Percentiles rank a stretch among this genome's conserved stretches.
Evolutionary conservation across 2,888 invertebrate genomes (phyloP).

Genomic region (Sarcophaga caerulescens): DNA sequence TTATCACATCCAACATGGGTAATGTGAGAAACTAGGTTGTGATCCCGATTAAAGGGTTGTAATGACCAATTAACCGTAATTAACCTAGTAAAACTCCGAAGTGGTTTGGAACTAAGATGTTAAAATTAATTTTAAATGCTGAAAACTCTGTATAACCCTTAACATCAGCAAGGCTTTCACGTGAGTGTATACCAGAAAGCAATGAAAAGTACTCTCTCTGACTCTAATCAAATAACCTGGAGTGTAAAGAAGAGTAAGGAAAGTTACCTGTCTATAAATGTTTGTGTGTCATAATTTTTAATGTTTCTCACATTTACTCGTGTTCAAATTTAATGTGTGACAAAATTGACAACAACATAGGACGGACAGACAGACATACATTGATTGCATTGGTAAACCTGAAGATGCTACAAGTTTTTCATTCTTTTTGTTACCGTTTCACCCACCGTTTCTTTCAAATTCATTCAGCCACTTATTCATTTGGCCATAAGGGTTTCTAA

Average conservation of each 20-base stretch:
- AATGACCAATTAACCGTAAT: no score
- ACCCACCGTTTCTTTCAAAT: neutral
- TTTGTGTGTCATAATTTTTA: conserved; percentile 30
- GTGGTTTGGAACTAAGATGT: no score
- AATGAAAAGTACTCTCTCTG: neutral
- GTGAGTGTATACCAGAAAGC: no score
- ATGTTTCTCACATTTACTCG: conserved; percentile 25
- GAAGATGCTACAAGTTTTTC: neutral
- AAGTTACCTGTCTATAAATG: neutral
- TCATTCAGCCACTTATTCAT: neutral
- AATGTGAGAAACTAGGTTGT: no score
- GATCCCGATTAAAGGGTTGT: no score
- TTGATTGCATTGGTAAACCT: neutral
- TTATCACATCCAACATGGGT: no score
- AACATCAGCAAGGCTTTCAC: no score
- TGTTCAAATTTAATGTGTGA: conserved; percentile 33
- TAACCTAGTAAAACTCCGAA: no score
- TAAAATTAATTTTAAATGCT: no score
- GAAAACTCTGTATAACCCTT: no score
- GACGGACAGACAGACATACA: neutral
- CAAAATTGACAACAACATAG: conserved; percentile 9
- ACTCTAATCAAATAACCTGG: neutral
- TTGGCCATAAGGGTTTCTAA: neutral
- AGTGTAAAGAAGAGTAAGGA: neutral
- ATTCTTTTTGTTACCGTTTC: neutral